A percentile compares a stretch with the other conserved stretches of the same genome.
phyloP scores from a whole-genome alignment of 30 jellyfish, hydroid and myxozoan species.

The Euphysa ruthae region DNA sequence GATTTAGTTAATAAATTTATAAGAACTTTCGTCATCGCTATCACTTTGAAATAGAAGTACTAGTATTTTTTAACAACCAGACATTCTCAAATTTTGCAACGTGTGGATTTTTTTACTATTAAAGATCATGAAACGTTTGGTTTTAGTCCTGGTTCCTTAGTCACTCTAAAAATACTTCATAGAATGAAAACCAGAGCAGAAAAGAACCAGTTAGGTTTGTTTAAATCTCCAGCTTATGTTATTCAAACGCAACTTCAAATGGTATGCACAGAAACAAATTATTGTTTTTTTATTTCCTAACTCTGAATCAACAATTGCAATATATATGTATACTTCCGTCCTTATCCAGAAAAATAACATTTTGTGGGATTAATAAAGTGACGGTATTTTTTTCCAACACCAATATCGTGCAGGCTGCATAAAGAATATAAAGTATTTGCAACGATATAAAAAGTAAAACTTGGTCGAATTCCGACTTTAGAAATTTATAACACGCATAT shows the following conservation, averaged over 20 bases:
- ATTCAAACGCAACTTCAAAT: constrained; percentile 20
- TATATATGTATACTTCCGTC: no score
- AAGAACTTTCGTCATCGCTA: background rate
- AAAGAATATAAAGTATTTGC: constrained; percentile 2
- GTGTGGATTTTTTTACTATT: constrained; percentile 17
- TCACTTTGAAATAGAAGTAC: constrained; percentile 15
- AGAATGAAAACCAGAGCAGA: constrained; percentile 17
- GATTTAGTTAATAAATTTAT: no score
- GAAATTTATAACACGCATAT: no score
- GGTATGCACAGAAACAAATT: constrained; percentile 16
- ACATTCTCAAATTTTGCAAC: background rate
- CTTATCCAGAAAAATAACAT: background rate
- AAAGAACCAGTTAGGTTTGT: background rate
- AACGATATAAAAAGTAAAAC: background rate
- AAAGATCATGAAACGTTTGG: background rate
- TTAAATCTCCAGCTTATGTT: constrained; percentile 7
- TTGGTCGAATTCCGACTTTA: constrained; percentile 2
- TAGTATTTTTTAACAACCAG: background rate
- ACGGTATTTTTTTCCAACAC: constrained; percentile 1
- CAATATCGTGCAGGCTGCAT: background rate
- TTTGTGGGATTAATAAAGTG: background rate
- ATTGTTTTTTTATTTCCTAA: constrained; percentile 1
- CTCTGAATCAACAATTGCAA: background rate
- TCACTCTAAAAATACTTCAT: background rate
- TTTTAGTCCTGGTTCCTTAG: constrained; percentile 22